phyloP scores from a whole-genome alignment of 2,888 invertebrate species.

The Chromoteleia sp. region DNA sequence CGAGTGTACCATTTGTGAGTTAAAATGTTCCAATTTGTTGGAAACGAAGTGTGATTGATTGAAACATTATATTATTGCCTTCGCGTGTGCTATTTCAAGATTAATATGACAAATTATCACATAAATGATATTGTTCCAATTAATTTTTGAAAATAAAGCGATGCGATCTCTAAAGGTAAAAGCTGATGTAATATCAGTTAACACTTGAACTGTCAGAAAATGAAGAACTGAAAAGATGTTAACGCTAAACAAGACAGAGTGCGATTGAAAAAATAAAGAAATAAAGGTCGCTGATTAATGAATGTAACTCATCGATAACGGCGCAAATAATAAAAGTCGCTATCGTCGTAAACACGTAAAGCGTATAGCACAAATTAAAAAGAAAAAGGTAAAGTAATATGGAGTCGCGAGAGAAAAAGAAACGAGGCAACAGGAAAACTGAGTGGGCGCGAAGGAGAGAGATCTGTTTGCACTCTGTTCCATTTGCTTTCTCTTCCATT shows the following conservation, averaged over 20 bases:
- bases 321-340: conserved; percentile 47
- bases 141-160: background rate
- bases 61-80: too few relatives aligned
- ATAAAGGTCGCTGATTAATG: conserved; percentile 31
- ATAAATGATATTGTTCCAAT: background rate
- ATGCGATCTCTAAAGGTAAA: too few relatives aligned
- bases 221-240: too few relatives aligned
- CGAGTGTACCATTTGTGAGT: too few relatives aligned
- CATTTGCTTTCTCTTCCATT: conserved; percentile 68
- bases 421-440: conserved; percentile 33
- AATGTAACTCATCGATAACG: conserved; percentile 41
- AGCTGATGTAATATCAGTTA: too few relatives aligned
- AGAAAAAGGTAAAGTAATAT: conserved; percentile 62
- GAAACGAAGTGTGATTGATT: too few relatives aligned
- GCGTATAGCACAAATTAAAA: conserved; percentile 58
- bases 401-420: conserved; percentile 58
- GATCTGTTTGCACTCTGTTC: conserved; percentile 68
- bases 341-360: conserved; percentile 44
- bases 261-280: background rate
- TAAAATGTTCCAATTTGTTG: too few relatives aligned
- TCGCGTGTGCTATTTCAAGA: too few relatives aligned
- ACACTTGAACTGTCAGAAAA: too few relatives aligned
- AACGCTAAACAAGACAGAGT: too few relatives aligned
- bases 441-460: conserved; percentile 58
- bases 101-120: too few relatives aligned